phyloP scores from a whole-genome alignment of 2,888 invertebrate species.

The Nymphalis urticae region DNA sequence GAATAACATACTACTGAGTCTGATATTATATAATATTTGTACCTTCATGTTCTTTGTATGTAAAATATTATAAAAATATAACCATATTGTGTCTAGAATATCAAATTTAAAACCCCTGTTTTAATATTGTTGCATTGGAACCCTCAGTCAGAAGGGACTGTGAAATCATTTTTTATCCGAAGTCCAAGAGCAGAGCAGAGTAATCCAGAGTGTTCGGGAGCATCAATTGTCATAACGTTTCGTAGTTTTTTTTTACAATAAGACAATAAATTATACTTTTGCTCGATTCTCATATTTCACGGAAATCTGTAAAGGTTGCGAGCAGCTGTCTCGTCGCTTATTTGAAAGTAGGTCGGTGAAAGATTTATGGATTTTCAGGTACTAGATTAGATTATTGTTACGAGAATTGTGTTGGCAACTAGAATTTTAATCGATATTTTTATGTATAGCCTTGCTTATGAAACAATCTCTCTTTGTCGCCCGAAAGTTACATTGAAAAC shows the following conservation, averaged over 20 bases:
- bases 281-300: constrained; percentile 41
- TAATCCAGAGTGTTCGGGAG: constrained; percentile 14
- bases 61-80: too few relatives aligned
- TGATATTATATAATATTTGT: too few relatives aligned
- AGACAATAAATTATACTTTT: constrained; percentile 39
- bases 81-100: neutral
- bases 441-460: too few relatives aligned
- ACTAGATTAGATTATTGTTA: neutral
- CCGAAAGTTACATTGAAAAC: too few relatives aligned
- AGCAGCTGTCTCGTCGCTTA: constrained; percentile 25
- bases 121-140: neutral
- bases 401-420: neutral
- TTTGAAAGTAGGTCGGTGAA: neutral
- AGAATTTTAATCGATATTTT: neutral
- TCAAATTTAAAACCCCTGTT: too few relatives aligned
- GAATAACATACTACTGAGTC: too few relatives aligned
- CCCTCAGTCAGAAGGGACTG: neutral
- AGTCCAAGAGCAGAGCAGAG: neutral
- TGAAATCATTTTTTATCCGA: neutral
- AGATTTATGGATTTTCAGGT: constrained; percentile 17
- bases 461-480: too few relatives aligned
- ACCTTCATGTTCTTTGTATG: too few relatives aligned
- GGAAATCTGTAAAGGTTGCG: constrained; percentile 35
- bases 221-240: constrained; percentile 2
- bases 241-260: constrained; percentile 36